Evolutionary conservation across 2,113 vertebrate species (phyloP), one percentile per base, ranked within the genome.

Genomic region (Actenoides lindsayi): DNA sequence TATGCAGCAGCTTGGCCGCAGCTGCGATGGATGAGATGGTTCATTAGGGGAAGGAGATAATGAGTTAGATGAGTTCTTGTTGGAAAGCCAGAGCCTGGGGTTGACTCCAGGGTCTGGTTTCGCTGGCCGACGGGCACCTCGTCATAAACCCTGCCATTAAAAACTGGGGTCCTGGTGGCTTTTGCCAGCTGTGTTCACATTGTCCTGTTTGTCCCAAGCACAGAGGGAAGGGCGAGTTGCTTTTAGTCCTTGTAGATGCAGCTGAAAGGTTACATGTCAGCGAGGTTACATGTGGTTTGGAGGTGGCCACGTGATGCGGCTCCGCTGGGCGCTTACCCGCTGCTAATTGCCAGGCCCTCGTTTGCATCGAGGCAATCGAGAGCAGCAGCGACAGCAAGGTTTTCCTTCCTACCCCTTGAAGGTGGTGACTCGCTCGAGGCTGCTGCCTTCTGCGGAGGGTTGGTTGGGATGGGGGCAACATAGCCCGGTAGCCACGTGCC

Each of bases 141-240:
- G 0, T 3, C 5, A 0, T 6, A 62, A 51, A 53, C 27, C 24
- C 27, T 54, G 10, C 63, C 42, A 2, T 12, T 17, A 51, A 39
- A 84, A 63, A 1, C 27, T 5, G n/a, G 35, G 25, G 2, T 89
- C 12, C 60, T 54, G 28, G 18, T 68, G 78, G 41, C 0, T 64
- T 90, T 83, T 67, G 10, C 39, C 41, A 24, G 27, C 24, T 25
- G 17, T 5, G 33, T 7, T 69, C 18, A 1, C 30, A 1, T 53
- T 2, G 1, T 14, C 11, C 30, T 0, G 0, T 0, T 9, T 71
- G 30, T 9, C 39, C 28, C 18, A 27, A 35, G 48, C 0, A 5
- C n/a, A 16, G 28, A 17, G 39, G 53, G 51, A 51, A 41, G 48
- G 56, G 3, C 24, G 37, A 81, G 30, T 35, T 68, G 51, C 30